Evolutionary conservation across 2,888 invertebrate species (phyloP).

Genomic region (Eristalinus aeneus): DNA sequence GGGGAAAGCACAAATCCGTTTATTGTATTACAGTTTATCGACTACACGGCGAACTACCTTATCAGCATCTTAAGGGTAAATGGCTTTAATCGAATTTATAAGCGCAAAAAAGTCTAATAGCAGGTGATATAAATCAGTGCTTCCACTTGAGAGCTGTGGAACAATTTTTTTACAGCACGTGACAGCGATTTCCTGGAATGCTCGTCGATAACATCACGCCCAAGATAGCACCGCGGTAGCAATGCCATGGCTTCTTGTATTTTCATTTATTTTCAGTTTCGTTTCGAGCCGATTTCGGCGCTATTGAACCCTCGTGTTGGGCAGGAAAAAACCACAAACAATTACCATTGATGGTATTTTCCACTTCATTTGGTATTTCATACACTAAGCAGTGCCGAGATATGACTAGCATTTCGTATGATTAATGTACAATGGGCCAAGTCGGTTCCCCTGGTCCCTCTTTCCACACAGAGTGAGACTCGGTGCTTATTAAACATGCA

Average conservation of each 20-base stretch:
- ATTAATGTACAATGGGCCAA: slow-evolving; percentile 41
- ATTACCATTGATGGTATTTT: slow-evolving; percentile 26
- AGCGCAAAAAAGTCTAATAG: not conserved
- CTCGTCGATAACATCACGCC: slow-evolving; percentile 1
- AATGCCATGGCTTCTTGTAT: slow-evolving; percentile 11
- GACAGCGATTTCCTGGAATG: slow-evolving; percentile 7
- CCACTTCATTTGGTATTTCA: slow-evolving; percentile 25
- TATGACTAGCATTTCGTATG: slow-evolving; percentile 48
- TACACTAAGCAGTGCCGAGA: slow-evolving; percentile 11
- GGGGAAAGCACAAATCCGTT: not conserved
- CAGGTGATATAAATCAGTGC: not conserved
- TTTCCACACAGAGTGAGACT: not conserved
- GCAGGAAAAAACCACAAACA: not conserved
- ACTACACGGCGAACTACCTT: not conserved
- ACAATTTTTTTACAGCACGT: not conserved
- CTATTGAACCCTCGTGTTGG: not conserved
- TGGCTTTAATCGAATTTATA: not conserved
- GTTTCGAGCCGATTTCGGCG: not conserved
- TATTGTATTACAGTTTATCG: not conserved
- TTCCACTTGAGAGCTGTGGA: not conserved
- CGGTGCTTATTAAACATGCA: slow-evolving; percentile 38
- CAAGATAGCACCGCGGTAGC: slow-evolving; percentile 2
- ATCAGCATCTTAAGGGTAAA: not conserved
- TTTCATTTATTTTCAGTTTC: not conserved
- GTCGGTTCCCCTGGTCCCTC: not conserved